Evolutionary conservation across 1,140 invertebrate species (phyloP).

Genomic region (Papilio aristodemus): DNA sequence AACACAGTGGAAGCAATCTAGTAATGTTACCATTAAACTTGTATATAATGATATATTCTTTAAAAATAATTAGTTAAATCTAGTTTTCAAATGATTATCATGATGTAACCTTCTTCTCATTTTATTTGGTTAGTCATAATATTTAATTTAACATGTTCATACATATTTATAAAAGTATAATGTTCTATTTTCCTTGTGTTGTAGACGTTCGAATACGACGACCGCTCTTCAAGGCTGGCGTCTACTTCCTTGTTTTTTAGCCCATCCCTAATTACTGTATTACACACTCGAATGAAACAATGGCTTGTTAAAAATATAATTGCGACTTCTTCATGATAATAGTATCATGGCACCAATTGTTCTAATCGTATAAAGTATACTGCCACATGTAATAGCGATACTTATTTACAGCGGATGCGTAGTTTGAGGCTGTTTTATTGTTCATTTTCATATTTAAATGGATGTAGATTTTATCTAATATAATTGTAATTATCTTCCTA

Average conservation of each 20-base stretch:
- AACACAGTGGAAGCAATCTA: no score
- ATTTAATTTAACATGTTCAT: neutral
- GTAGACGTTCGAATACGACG: slow-evolving; percentile 2
- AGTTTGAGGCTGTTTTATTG: slow-evolving; percentile 8
- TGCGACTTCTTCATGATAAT: slow-evolving; percentile 37
- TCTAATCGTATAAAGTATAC: slow-evolving; percentile 28
- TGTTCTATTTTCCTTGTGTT: slow-evolving; percentile 18
- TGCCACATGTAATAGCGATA: neutral
- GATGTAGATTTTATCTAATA: neutral
- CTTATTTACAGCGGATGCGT: neutral
- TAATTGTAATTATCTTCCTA: neutral
- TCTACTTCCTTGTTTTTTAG: slow-evolving; percentile 47
- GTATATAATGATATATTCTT: no score
- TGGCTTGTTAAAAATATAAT: slow-evolving; percentile 54
- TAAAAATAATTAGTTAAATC: neutral
- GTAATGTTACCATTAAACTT: no score
- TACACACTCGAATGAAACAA: slow-evolving; percentile 47
- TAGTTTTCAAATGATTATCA: neutral
- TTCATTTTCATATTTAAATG: neutral
- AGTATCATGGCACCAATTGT: slow-evolving; percentile 18
- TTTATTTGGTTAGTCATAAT: neutral
- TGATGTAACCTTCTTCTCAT: neutral
- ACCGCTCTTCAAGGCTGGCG: slow-evolving; percentile 25
- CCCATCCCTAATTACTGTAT: slow-evolving; percentile 40
- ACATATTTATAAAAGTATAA: neutral